Percentiles rank a stretch among this genome's conserved stretches.
Evolutionary conservation across 2,797 vertebrate species (phyloP).

Genomic region (Eulemur albifrons): DNA sequence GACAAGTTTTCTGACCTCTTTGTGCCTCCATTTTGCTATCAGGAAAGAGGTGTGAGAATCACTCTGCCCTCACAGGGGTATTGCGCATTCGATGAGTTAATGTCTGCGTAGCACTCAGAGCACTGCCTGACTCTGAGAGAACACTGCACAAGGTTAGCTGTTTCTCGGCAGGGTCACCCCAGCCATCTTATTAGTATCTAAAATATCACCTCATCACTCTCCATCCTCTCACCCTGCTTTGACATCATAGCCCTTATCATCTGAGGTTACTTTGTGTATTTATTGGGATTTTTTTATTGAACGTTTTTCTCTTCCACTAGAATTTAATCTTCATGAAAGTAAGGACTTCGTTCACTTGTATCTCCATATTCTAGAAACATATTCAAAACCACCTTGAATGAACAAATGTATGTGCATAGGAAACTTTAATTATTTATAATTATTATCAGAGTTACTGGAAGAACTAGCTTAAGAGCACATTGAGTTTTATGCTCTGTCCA

Average conservation of each 20-base stretch:
- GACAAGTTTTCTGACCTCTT: background rate
- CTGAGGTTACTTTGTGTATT: background rate
- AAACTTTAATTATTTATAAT: background rate
- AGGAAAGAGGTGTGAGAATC: background rate
- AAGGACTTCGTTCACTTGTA: background rate
- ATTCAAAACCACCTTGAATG: background rate
- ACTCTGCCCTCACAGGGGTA: background rate
- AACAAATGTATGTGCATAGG: background rate
- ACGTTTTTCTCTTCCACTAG: background rate
- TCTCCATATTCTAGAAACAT: background rate
- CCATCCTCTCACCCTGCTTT: background rate
- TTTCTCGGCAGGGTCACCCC: background rate
- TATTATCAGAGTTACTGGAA: background rate
- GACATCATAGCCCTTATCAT: background rate
- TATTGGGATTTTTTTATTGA: background rate
- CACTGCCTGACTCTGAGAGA: background rate
- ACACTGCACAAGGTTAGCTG: background rate
- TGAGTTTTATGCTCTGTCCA: background rate
- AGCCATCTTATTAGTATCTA: background rate
- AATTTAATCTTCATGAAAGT: background rate
- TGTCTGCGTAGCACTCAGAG: background rate
- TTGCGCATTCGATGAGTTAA: background rate
- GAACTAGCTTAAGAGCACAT: background rate
- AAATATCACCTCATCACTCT: background rate
- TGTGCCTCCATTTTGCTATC: background rate